Percentiles rank a stretch among this genome's conserved stretches.
phyloP scores from a whole-genome alignment of 2,888 invertebrate species.

The Hybos culiciformis region DNA sequence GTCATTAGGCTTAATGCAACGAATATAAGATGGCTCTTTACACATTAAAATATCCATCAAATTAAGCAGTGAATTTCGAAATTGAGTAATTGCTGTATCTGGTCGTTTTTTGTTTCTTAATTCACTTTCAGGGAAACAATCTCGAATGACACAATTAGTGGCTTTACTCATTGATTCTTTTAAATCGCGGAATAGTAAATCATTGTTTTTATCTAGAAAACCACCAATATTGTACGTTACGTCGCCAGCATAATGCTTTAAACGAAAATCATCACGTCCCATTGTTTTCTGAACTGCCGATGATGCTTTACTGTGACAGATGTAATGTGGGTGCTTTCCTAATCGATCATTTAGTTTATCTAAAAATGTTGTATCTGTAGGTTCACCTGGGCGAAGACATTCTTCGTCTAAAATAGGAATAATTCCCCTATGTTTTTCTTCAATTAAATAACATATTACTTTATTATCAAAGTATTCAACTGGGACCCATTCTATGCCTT shows the following conservation, averaged over 20 bases:
- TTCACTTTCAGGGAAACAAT: conserved; percentile 50
- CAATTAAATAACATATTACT: conserved; percentile 83
- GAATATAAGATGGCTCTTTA: conserved; percentile 85
- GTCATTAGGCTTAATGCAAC: conserved; percentile 91
- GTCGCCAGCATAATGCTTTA: conserved; percentile 85
- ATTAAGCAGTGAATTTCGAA: conserved; percentile 73
- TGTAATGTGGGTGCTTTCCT: conserved; percentile 65
- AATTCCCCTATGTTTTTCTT: conserved; percentile 76
- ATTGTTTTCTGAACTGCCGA: conserved; percentile 68
- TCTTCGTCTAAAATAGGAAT: conserved; percentile 83
- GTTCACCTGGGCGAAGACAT: conserved; percentile 78
- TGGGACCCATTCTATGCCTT: conserved; percentile 85
- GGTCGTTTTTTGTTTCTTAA: conserved; percentile 66
- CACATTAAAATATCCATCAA: conserved; percentile 81
- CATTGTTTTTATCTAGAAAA: conserved; percentile 90
- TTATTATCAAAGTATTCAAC: conserved; percentile 87
- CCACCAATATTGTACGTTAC: conserved; percentile 79
- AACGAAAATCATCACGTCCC: conserved; percentile 78
- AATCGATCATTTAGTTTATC: conserved; percentile 64
- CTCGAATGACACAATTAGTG: conserved; percentile 47
- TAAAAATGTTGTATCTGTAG: conserved; percentile 68
- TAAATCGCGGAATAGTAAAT: conserved; percentile 74
- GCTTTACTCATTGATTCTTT: conserved; percentile 69
- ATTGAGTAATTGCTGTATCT: conserved; percentile 81
- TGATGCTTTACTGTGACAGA: conserved; percentile 67